Conservation (phyloP, 2,113 vertebrate species). For the Turdus rufiventris region DNA sequence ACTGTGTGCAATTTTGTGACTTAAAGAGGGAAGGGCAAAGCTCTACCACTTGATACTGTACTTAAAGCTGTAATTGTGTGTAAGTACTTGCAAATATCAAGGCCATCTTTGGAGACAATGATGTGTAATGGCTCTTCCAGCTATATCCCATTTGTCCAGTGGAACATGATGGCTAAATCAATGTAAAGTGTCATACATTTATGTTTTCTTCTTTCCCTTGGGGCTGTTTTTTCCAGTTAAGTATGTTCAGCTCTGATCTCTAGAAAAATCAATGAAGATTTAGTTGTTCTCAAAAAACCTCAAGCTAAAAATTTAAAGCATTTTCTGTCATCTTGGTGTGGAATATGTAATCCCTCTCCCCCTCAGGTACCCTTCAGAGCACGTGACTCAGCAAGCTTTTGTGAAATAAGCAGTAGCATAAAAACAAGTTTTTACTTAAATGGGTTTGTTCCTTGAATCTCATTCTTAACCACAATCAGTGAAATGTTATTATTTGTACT, state of each 20-base stretch:
- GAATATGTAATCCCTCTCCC: not conserved
- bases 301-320: conserved; percentile 21
- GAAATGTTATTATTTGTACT: not conserved
- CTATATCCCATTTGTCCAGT: not conserved
- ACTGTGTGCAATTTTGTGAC: not conserved
- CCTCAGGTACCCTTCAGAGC: not conserved
- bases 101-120: not conserved
- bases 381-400: not conserved
- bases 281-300: not conserved
- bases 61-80: conserved; percentile 16
- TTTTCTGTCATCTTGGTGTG: conserved; percentile 13
- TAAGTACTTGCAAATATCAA: conserved; percentile 31
- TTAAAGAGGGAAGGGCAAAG: not conserved
- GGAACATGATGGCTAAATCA: conserved; percentile 34
- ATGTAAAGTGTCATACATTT: conserved; percentile 11
- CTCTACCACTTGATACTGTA: not conserved
- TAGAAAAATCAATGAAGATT: conserved; percentile 58
- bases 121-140: conserved; percentile 22
- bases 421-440: not conserved
- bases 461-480: not conserved
- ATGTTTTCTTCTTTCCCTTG: not conserved
- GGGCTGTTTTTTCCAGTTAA: conserved; percentile 14
- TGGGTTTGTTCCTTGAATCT: not conserved
- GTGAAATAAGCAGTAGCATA: not conserved
- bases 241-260: conserved; percentile 7